Conservation (phyloP, 2,888 invertebrate species). For the Lacanobia wlatinum region DNA sequence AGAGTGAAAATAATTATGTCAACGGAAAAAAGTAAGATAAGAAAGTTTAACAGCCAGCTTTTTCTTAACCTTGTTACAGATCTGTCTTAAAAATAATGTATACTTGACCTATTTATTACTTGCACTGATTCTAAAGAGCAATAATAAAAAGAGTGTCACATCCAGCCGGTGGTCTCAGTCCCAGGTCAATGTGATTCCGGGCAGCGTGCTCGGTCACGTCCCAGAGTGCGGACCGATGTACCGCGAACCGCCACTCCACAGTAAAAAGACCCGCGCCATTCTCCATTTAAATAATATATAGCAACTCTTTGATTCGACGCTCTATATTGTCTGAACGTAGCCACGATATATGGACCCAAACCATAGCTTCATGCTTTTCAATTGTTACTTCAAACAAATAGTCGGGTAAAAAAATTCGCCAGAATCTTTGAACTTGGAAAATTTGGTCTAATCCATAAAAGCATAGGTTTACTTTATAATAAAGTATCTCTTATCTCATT, state of each 20-base stretch:
- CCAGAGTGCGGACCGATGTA: constrained; percentile 89
- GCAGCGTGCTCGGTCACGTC: constrained; percentile 84
- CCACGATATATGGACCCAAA: constrained; percentile 56
- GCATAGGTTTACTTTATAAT: neutral
- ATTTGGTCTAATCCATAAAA: neutral
- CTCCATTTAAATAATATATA: constrained; percentile 88
- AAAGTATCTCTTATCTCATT: constrained; percentile 9
- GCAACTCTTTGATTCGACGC: constrained; percentile 82
- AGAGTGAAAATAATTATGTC: neutral
- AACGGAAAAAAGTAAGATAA: neutral
- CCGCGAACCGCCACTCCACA: constrained; percentile 86
- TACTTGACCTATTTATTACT: constrained; percentile 34
- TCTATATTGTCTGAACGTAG: constrained; percentile 62
- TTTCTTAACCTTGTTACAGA: neutral
- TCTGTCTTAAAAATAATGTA: constrained; percentile 18
- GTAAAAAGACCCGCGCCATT: constrained; percentile 85
- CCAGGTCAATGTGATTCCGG: constrained; percentile 74
- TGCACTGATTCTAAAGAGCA: constrained; percentile 49
- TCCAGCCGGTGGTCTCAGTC: constrained; percentile 70
- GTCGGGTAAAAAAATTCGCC: constrained; percentile 15
- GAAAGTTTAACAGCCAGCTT: neutral
- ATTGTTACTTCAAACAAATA: constrained; percentile 25
- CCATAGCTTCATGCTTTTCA: constrained; percentile 36
- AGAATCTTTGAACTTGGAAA: neutral
- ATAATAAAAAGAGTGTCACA: constrained; percentile 70